A percentile compares a stretch with the other conserved stretches of the same genome.
These are phyloP conservation scores for Gastracanthus pulcherrimus DNA, from an alignment of 2,888 invertebrate genomes.

Conservation along the genomic window DNA sequence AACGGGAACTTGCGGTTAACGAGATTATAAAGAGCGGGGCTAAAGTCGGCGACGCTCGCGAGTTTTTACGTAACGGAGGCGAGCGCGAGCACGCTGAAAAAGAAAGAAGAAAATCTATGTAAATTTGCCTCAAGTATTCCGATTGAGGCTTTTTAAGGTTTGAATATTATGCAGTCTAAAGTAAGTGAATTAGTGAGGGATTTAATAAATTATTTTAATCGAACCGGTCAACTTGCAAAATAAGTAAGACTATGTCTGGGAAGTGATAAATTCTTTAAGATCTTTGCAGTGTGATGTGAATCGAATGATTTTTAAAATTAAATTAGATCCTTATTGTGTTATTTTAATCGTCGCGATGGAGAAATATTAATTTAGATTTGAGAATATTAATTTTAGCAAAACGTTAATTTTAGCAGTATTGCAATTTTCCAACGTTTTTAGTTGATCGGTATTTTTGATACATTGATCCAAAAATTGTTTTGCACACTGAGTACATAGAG, in stretches of 20 bases:
- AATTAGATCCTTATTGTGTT: too few relatives aligned
- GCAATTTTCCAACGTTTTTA: too few relatives aligned
- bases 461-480: too few relatives aligned
- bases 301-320: too few relatives aligned
- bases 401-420: too few relatives aligned
- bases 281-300: not conserved
- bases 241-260: not conserved
- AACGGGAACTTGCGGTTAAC: constrained; percentile 8
- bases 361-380: too few relatives aligned
- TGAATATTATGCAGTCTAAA: constrained; percentile 7
- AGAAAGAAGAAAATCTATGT: constrained; percentile 36
- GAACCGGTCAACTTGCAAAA: not conserved
- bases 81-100: too few relatives aligned
- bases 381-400: too few relatives aligned
- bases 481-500: too few relatives aligned
- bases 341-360: too few relatives aligned
- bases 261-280: not conserved
- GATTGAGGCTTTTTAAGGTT: constrained; percentile 39
- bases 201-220: constrained; percentile 15
- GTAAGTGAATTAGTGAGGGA: constrained; percentile 17
- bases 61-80: constrained; percentile 27
- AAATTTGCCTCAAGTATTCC: constrained; percentile 15
- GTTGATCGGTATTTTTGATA: too few relatives aligned
- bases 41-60: not conserved
- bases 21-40: constrained; percentile 40